Conservation (phyloP, 2,797 vertebrate genomes). For the Clarias platycephalus region DNA sequence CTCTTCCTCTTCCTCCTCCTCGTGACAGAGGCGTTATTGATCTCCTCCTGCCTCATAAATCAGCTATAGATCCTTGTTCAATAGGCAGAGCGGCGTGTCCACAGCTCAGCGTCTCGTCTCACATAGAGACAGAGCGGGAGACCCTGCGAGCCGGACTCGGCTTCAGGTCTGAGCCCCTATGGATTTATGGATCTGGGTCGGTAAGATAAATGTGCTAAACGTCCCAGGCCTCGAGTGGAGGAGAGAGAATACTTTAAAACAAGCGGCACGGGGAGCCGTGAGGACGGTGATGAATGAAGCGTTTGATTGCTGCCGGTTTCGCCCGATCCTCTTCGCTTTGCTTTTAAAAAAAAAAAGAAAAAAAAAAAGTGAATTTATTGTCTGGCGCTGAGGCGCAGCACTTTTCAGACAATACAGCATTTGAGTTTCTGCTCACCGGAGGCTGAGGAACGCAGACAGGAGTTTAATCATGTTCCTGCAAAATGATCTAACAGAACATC, state of each 20-base stretch:
- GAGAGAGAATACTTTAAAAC: conserved; percentile 7
- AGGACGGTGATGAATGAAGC: not conserved
- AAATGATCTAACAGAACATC: conserved; percentile 20
- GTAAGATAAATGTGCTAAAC: conserved; percentile 51
- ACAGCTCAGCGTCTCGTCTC: conserved; percentile 67
- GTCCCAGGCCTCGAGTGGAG: conserved; percentile 19
- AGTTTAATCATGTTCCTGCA: conserved; percentile 38
- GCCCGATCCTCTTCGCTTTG: not conserved
- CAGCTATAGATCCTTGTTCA: conserved; percentile 67
- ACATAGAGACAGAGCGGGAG: conserved; percentile 32
- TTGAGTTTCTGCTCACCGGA: not conserved
- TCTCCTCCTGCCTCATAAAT: conserved; percentile 64
- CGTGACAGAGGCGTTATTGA: conserved; percentile 67
- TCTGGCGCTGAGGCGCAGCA: not conserved
- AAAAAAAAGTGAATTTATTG: not conserved
- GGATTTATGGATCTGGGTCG: conserved; percentile 50
- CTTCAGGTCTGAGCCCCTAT: conserved; percentile 24
- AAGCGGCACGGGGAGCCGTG: not conserved
- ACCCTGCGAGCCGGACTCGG: conserved; percentile 33
- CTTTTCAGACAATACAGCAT: not conserved
- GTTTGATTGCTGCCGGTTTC: not conserved
- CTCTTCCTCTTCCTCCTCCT: not conserved
- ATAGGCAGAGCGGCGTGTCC: conserved; percentile 71
- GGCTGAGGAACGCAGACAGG: not conserved
- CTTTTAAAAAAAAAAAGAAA: no score